Percentiles rank a stretch among this genome's conserved stretches.
Evolutionary conservation across 2,797 vertebrate species (phyloP).

Genomic region (Labeo calbasu): DNA sequence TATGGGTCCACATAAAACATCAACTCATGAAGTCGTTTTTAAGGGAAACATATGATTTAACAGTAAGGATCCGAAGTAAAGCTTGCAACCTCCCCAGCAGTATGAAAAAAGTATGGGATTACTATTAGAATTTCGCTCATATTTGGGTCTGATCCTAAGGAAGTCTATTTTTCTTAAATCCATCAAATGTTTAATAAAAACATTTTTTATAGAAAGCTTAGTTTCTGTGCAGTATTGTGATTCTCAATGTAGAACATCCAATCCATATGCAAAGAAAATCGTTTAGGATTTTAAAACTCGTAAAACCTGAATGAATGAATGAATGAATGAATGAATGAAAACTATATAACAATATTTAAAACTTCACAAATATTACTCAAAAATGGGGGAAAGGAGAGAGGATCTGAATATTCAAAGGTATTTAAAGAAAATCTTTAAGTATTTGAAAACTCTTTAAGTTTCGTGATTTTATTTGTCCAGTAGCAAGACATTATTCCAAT

Average conservation of each 20-base stretch:
- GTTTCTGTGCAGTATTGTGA: background rate
- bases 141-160: background rate
- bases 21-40: background rate
- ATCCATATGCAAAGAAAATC: background rate
- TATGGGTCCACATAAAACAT: constrained; percentile 12
- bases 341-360: no score
- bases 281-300: background rate
- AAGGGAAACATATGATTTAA: background rate
- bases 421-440: background rate
- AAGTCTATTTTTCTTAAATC: background rate
- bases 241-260: background rate
- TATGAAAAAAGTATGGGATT: background rate
- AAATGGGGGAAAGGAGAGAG: background rate
- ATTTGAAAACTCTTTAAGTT: background rate
- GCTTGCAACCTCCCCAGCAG: background rate
- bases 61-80: background rate
- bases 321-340: background rate
- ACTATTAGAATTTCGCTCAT: background rate
- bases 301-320: background rate
- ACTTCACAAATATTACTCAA: background rate
- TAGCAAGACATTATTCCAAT: background rate
- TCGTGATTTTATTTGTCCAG: background rate
- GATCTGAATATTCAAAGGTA: background rate
- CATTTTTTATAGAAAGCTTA: background rate
- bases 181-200: background rate